These are phyloP conservation scores for Leptonema lineaticorne DNA, from an alignment of 1,140 invertebrate species.

Conservation along the genomic window DNA sequence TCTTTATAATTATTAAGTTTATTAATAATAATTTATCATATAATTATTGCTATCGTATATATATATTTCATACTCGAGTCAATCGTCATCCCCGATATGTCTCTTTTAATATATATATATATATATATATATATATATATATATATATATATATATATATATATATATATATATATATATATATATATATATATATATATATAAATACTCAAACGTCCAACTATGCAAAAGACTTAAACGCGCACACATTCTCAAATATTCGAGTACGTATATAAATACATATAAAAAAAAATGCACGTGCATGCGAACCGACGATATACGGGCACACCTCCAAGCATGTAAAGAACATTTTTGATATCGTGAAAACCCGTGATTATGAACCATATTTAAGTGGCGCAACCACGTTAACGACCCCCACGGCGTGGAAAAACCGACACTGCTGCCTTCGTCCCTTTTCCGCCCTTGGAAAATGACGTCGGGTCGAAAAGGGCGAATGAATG, in stretches of 20 bases:
- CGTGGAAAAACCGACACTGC: too few relatives aligned
- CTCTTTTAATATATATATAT: too few relatives aligned
- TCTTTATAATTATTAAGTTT: too few relatives aligned
- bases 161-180: too few relatives aligned
- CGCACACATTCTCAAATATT: neutral
- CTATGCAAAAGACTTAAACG: neutral
- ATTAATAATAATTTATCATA: too few relatives aligned
- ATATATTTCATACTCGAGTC: too few relatives aligned
- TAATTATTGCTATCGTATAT: too few relatives aligned
- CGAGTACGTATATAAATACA: neutral
- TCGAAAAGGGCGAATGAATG: neutral
- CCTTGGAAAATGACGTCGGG: neutral
- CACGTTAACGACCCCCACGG: neutral
- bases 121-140: too few relatives aligned
- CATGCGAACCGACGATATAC: neutral
- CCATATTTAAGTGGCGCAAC: conserved; percentile 21
- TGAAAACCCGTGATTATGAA: conserved; percentile 37
- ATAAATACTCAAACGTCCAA: too few relatives aligned
- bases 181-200: too few relatives aligned
- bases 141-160: too few relatives aligned
- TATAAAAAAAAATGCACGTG: neutral
- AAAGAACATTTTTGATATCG: conserved; percentile 24
- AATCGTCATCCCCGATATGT: too few relatives aligned
- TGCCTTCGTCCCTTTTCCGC: neutral
- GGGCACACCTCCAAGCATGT: neutral